Conservation (phyloP, 2,797 vertebrate genomes). For the Chloroceryle inda region DNA sequence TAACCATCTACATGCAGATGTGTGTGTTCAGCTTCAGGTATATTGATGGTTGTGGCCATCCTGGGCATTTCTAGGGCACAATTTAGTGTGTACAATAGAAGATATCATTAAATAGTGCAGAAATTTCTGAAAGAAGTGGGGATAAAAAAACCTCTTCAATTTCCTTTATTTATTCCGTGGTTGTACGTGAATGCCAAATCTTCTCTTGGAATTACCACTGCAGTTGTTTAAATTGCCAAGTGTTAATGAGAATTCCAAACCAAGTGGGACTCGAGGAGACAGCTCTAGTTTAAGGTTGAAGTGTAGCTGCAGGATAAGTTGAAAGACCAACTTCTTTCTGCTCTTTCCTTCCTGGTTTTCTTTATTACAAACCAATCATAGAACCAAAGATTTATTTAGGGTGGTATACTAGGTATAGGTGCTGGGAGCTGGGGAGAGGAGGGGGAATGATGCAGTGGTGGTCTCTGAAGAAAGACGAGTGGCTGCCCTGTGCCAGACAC, state of each 20-base stretch:
- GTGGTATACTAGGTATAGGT: not conserved
- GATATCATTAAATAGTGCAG: not conserved
- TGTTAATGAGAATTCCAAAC: not conserved
- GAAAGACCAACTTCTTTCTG: not conserved
- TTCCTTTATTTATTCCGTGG: not conserved
- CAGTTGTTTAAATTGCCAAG: not conserved
- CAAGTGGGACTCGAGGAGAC: not conserved
- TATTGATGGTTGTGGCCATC: not conserved
- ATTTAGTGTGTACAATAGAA: not conserved
- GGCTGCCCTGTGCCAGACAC: not conserved
- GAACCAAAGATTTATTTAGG: not conserved
- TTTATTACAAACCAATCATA: not conserved
- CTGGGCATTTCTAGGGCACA: not conserved
- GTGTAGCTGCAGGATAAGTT: not conserved
- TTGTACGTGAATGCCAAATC: not conserved
- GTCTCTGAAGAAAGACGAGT: not conserved
- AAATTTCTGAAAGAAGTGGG: not conserved
- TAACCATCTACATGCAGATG: not conserved
- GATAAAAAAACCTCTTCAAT: not conserved
- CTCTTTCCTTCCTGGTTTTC: not conserved
- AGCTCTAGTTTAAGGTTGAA: not conserved
- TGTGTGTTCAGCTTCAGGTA: not conserved
- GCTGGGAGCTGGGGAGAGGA: not conserved
- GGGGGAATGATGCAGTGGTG: not conserved
- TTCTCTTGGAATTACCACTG: not conserved